These are phyloP conservation scores for Dromococcyx pavoninus DNA, from an alignment of 2,797 vertebrate species.

Conservation along the genomic window DNA sequence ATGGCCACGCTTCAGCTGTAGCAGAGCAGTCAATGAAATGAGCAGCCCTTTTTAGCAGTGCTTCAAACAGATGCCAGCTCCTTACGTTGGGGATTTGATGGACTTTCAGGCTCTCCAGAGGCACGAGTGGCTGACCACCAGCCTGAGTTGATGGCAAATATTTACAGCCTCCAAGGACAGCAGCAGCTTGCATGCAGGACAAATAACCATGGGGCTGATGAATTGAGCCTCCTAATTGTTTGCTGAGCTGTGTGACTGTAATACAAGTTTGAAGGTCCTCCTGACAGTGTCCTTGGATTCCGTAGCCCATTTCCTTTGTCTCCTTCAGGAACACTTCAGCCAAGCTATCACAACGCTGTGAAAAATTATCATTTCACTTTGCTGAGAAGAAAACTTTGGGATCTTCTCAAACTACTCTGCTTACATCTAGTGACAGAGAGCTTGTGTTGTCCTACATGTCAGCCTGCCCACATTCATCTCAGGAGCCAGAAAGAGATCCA, in stretches of 20 bases:
- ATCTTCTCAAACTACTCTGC: not conserved
- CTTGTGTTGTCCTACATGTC: not conserved
- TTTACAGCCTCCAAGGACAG: not conserved
- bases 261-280: not conserved
- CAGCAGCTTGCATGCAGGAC: not conserved
- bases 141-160: not conserved
- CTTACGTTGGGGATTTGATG: accelerated
- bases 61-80: not conserved
- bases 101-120: not conserved
- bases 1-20: accelerated
- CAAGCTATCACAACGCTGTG: not conserved
- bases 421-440: not conserved
- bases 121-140: not conserved
- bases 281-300: not conserved
- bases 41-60: not conserved
- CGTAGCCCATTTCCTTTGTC: not conserved
- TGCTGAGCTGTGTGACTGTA: not conserved
- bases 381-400: not conserved
- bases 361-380: not conserved
- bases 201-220: not conserved
- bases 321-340: not conserved
- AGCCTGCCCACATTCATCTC: not conserved
- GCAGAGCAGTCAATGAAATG: not conserved
- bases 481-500: not conserved
- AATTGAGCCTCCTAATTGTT: not conserved